Conservation (phyloP, 2,888 invertebrate species). For the Ptilodon capucinus region DNA sequence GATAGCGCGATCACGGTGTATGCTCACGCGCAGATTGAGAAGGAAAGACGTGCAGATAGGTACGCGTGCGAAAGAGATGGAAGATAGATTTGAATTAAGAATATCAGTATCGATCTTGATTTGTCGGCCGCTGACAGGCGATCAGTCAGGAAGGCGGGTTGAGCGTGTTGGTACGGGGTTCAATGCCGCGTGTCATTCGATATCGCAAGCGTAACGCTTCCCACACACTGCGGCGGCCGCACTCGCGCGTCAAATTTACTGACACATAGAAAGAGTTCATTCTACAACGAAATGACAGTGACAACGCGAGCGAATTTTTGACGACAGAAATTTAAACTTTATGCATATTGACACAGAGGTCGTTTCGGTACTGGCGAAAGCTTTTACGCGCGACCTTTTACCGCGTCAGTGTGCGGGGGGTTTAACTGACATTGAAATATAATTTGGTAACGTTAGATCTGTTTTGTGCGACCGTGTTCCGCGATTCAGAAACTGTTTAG, state of each 20-base stretch:
- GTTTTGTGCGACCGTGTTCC: constrained; percentile 18
- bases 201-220: constrained; percentile 58
- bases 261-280: too few species aligned
- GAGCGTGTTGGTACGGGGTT: constrained; percentile 42
- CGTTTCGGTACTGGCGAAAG: too few species aligned
- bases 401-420: too few species aligned
- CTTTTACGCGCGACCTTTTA: too few species aligned
- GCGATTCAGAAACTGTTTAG: not conserved
- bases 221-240: too few species aligned
- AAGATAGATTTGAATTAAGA: constrained; percentile 63
- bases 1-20: constrained; percentile 49
- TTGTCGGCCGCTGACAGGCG: constrained; percentile 73
- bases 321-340: too few species aligned
- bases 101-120: constrained; percentile 76
- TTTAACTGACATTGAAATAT: constrained; percentile 69
- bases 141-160: constrained; percentile 53
- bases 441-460: constrained; percentile 30
- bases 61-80: constrained; percentile 32
- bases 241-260: too few species aligned
- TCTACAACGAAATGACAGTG: too few species aligned
- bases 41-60: constrained; percentile 18
- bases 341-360: too few species aligned
- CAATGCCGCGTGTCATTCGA: constrained; percentile 55
- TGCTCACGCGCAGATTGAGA: constrained; percentile 40
- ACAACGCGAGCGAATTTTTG: too few species aligned